Base-by-base conservation (phyloP, 2,888 invertebrate genomes). In the Lepidonotus clava region DNA sequence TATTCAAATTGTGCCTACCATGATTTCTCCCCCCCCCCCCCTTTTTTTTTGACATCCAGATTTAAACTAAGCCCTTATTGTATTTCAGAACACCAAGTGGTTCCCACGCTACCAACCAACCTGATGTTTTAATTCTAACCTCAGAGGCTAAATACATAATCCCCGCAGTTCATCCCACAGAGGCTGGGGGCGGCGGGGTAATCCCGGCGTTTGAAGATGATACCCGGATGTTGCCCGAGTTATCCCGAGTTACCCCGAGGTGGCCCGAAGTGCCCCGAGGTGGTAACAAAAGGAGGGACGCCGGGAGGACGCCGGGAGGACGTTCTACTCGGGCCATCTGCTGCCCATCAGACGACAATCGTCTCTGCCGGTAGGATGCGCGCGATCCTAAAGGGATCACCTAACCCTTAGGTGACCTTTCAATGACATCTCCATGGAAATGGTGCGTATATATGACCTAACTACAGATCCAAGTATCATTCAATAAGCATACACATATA, bases 331-430 rank as follows among this genome's bases (percentile, higher is more conserved):
- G 18, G 8, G 38, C 71, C 71, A 71, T 71, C 71, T 71, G 71
- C 71, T 71, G 36, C 71, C 34, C 34, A 71, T 71, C 71, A 71
- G 36, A 71, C 71, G 71, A 38, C 71, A 71, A 71, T 71, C 71
- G 38, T 28, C 46, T 11, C 8, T 46, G 46, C 8, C 46, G 46
- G 46, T 8, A 18, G n/a, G n/a, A n/a, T n/a, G n/a, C n/a, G n/a
- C n/a, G n/a, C n/a, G n/a, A n/a, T n/a, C n/a, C n/a, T n/a, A n/a
- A n/a, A n/a, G n/a, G n/a, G n/a, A n/a, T n/a, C n/a, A n/a, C n/a
- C n/a, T n/a, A n/a, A n/a, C n/a, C n/a, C n/a, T n/a, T n/a, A n/a
- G n/a, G n/a, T n/a, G n/a, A n/a, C n/a, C n/a, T n/a, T n/a, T n/a
- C n/a, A n/a, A n/a, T n/a, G n/a, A n/a, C n/a, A n/a, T n/a, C n/a